These are phyloP conservation scores for Phytoseiulus persimilis DNA, from an alignment of 2,888 invertebrate genomes.

Conservation along the genomic window DNA sequence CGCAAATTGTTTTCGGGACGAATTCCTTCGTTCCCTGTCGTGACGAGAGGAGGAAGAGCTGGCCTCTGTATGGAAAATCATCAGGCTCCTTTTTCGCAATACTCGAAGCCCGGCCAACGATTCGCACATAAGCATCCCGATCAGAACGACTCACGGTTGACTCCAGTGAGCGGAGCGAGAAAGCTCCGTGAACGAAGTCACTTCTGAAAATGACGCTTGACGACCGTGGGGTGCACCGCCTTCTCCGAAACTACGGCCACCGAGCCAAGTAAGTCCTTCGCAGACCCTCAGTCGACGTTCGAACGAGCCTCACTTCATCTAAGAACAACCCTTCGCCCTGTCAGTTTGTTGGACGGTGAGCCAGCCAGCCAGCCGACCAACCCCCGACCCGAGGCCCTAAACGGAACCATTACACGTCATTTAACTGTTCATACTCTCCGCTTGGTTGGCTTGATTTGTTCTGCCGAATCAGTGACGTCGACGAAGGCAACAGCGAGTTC, in stretches of 20 bases:
- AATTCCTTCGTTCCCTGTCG: no score
- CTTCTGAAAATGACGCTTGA: background rate
- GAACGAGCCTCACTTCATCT: background rate
- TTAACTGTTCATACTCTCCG: background rate
- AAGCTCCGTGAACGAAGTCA: background rate
- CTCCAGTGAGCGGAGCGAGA: no score
- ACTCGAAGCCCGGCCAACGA: no score
- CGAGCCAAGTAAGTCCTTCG: background rate
- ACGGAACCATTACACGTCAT: background rate
- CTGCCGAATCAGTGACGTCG: background rate
- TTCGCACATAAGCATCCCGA: no score
- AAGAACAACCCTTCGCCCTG: background rate
- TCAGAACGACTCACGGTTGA: no score
- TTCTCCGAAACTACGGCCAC: background rate
- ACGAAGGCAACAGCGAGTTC: background rate
- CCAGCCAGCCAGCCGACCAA: background rate
- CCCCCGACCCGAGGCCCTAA: constrained; percentile 5
- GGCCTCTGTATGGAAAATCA: no score
- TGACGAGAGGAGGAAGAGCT: no score
- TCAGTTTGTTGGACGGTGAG: background rate
- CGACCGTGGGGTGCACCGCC: background rate
- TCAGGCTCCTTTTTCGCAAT: no score
- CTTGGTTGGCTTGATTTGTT: background rate
- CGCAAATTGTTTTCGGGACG: no score
- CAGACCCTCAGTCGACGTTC: background rate